Base-by-base conservation (phyloP, 2,888 invertebrate species). In the Xanthia icteritia region DNA sequence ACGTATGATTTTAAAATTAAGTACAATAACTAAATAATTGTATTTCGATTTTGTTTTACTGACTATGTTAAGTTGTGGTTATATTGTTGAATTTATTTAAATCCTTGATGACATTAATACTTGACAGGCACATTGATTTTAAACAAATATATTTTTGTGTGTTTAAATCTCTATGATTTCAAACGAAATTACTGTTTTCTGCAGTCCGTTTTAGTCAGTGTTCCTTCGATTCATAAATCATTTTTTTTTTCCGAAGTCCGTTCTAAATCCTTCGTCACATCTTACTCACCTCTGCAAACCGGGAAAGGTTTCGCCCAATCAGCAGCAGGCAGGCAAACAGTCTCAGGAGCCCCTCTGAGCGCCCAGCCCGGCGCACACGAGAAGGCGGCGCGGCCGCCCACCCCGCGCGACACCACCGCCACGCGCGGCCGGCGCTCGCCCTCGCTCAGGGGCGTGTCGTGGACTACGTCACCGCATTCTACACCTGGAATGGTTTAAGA, bases 261-360 rank as follows among this genome's bases (percentile, higher is more conserved):
- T 23, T 54, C 54, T 54, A 23, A 51, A 54, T 54, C 9, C 56
- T 15, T 27, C 27, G 8, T 60, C 31, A 60, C 9, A 20, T 60
- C 5, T 17, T 36, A 65, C 94, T 88, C 90, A 98, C 98, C 98
- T 96, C 97, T 97, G 90, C 98, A 98, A 20, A 97, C 97, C 20
- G 98, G 98, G 89, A 98, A 97, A 0, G 98, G 98, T 64, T 97
- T 96, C 0, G 98, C 98, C 98, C 98, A 98, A 92, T 98, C 98
- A 0, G 98, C 98, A 69, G 97, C 97, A 0, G 98, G 97, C 89
- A 98, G 96, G 90, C 98, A 98, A 71, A 98, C 97, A 0, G 98
- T 98, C 94, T 98, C 98, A 0, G 97, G 94, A 0, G 98, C 97
- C 0, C 98, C 98, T 48, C 97, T 97, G 71, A 98, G 97, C 61